These are phyloP conservation scores for Stenurella melanura DNA, from an alignment of 2,888 invertebrate species.

Conservation along the genomic window DNA sequence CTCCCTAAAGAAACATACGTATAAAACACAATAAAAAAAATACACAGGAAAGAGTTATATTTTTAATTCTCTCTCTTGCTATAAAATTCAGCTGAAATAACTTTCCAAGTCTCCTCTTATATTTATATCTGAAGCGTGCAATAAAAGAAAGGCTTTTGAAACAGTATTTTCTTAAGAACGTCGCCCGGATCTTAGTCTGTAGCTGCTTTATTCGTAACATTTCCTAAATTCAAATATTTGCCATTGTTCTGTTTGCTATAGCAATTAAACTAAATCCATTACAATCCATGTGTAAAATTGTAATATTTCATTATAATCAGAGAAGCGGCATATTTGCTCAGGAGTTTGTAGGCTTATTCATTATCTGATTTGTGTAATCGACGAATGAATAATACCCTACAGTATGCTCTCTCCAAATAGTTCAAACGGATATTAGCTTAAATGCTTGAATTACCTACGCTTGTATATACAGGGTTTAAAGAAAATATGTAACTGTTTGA, in stretches of 20 bases:
- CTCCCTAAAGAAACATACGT: not conserved
- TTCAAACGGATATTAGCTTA: not conserved
- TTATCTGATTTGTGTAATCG: conserved; percentile 24
- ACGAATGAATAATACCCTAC: not conserved
- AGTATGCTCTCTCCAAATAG: not conserved
- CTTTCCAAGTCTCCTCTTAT: conserved; percentile 5
- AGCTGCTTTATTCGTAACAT: conserved; percentile 19
- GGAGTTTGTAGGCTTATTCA: conserved; percentile 29
- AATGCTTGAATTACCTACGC: not conserved
- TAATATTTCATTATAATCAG: conserved; percentile 38
- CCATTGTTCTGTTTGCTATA: conserved; percentile 37
- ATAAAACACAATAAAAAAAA: conserved; percentile 2
- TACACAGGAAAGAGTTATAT: conserved; percentile 22
- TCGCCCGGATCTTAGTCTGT: not conserved
- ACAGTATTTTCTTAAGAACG: not conserved
- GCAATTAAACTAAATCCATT: conserved; percentile 30
- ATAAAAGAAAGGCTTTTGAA: conserved; percentile 6
- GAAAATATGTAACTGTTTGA: too few relatives aligned
- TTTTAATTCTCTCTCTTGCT: conserved; percentile 29
- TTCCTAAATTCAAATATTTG: conserved; percentile 34
- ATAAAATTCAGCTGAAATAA: conserved; percentile 31
- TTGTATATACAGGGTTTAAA: not conserved
- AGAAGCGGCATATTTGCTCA: conserved; percentile 26
- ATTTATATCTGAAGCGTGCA: conserved; percentile 32
- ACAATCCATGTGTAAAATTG: conserved; percentile 40